These are phyloP conservation scores for Tethea ocularis DNA, from an alignment of 2,888 invertebrate species.

Conservation along the genomic window DNA sequence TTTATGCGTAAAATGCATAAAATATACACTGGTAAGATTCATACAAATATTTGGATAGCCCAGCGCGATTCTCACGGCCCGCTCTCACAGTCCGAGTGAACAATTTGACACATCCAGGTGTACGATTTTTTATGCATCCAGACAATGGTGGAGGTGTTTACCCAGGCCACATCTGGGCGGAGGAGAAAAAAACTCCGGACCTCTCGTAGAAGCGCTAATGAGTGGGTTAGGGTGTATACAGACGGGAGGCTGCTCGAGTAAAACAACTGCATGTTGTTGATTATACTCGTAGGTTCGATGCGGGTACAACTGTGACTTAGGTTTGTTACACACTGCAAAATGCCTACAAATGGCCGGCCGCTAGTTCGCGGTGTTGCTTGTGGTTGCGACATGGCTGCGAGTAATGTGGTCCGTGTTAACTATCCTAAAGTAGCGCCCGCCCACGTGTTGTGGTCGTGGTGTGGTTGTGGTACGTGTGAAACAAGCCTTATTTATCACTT, in stretches of 20 bases:
- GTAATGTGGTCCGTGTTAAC: no score
- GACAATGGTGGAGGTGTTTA: conserved; percentile 73
- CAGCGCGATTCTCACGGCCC: conserved; percentile 71
- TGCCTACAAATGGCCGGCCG: no score
- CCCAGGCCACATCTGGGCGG: conserved; percentile 79
- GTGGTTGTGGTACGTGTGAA: no score
- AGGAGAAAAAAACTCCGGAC: conserved; percentile 70
- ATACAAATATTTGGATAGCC: conserved; percentile 41
- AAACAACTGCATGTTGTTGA: no score
- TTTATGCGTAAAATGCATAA: neutral
- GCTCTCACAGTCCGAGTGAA: conserved; percentile 75
- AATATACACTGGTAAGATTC: conserved; percentile 18
- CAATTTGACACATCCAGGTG: conserved; percentile 84
- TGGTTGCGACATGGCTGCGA: no score
- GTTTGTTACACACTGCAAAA: no score
- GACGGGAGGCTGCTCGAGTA: neutral
- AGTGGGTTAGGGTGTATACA: conserved; percentile 43
- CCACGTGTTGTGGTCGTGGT: no score
- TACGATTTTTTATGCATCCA: conserved; percentile 73
- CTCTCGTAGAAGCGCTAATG: conserved; percentile 79
- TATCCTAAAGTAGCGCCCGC: no score
- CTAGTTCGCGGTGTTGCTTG: no score
- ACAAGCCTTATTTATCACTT: no score
- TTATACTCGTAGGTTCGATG: no score
- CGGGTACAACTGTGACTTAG: neutral